Evolutionary conservation across 2,113 vertebrate species (phyloP).

Genomic region (Myrmecobius fasciatus): DNA sequence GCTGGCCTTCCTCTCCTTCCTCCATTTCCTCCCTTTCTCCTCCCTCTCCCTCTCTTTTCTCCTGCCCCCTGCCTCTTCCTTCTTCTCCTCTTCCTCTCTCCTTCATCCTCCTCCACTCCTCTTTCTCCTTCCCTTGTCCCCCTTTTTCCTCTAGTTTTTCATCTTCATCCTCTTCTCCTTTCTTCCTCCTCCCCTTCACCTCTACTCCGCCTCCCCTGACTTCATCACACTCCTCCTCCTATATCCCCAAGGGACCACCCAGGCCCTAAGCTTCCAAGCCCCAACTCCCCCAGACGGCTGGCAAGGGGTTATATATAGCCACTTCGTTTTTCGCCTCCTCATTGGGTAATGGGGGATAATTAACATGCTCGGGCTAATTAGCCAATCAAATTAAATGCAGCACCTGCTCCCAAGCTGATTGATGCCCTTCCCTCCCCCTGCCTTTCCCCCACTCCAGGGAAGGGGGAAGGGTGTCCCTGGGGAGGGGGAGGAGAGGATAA

Average conservation of each 20-base stretch:
- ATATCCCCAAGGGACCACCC: neutral
- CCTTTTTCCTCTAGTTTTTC: neutral
- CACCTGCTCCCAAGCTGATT: constrained; percentile 84
- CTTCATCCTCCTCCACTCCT: neutral
- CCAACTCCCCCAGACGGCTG: constrained; percentile 69
- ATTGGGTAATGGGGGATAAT: constrained; percentile 85
- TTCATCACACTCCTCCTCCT: neutral
- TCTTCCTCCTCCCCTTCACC: neutral
- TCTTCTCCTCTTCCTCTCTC: too few relatives aligned
- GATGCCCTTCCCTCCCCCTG: constrained; percentile 60
- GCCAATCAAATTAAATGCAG: constrained; percentile 87
- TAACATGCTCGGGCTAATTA: constrained; percentile 85
- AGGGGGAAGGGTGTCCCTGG: constrained; percentile 24
- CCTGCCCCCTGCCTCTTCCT: too few relatives aligned
- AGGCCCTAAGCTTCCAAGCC: constrained; percentile 13
- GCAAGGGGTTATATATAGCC: constrained; percentile 82
- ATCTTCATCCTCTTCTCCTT: neutral
- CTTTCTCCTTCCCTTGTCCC: neutral
- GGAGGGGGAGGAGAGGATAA: neutral
- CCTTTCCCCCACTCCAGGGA: constrained; percentile 52
- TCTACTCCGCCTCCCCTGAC: constrained; percentile 4
- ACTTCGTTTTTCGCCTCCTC: constrained; percentile 77
- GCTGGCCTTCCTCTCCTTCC: neutral
- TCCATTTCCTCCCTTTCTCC: too few relatives aligned
- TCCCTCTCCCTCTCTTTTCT: too few relatives aligned